Percentiles rank a stretch among this genome's conserved stretches.
Conservation (phyloP, 2,888 invertebrate genomes). For the Blera fallax region DNA sequence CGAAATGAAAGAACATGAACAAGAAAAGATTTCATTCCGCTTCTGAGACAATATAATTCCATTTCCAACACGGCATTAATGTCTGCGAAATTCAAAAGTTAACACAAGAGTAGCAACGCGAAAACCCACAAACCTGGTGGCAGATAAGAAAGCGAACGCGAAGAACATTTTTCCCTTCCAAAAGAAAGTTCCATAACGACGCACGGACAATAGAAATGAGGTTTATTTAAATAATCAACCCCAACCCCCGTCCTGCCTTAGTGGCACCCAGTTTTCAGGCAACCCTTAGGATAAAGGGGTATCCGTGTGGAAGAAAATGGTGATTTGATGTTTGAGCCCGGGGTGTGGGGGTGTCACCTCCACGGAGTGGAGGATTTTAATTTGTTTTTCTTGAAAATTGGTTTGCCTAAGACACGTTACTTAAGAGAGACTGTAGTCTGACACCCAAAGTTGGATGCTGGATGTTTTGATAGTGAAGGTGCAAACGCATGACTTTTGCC, state of each 20-base stretch:
- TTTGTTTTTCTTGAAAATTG: constrained; percentile 70
- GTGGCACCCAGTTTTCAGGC: neutral
- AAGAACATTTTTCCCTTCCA: constrained; percentile 48
- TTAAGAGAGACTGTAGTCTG: neutral
- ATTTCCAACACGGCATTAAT: constrained; percentile 68
- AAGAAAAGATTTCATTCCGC: constrained; percentile 64
- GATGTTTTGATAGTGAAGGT: constrained; percentile 23
- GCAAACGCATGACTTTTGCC: constrained; percentile 15
- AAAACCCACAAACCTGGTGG: constrained; percentile 36
- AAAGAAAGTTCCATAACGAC: constrained; percentile 52
- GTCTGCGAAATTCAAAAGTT: constrained; percentile 68
- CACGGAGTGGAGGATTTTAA: constrained; percentile 61
- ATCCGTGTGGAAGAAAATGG: constrained; percentile 68
- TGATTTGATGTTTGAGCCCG: constrained; percentile 59
- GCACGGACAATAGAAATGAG: constrained; percentile 68
- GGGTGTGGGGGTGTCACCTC: constrained; percentile 9
- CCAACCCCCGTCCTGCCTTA: neutral
- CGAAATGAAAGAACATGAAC: constrained; percentile 42
- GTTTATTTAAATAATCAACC: constrained; percentile 68
- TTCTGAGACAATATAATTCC: constrained; percentile 72
- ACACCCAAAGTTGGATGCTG: constrained; percentile 6
- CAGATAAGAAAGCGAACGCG: constrained; percentile 49
- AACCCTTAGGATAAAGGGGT: constrained; percentile 58
- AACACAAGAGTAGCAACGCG: constrained; percentile 52
- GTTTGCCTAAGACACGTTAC: constrained; percentile 50